Evolutionary conservation across 2,888 invertebrate species (phyloP).

Genomic region (Hesperia comma): DNA sequence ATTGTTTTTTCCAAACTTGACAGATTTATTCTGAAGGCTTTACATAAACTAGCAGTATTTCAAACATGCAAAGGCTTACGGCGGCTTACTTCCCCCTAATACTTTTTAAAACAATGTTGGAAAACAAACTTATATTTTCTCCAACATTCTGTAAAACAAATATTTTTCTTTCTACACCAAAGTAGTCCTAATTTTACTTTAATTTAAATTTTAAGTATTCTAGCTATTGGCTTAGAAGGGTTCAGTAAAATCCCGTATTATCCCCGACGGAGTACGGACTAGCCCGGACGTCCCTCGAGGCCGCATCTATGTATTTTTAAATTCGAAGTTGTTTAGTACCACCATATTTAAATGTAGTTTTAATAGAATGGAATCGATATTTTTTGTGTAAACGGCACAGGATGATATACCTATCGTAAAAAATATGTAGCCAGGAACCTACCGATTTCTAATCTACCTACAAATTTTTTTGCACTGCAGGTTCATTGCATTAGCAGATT

Average conservation of each 20-base stretch:
- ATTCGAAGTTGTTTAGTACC: background rate
- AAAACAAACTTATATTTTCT: background rate
- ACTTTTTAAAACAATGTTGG: background rate
- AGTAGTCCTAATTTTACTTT: slow-evolving; percentile 39
- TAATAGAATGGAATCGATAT: too few relatives aligned
- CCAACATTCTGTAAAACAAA: background rate
- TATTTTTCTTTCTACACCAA: background rate
- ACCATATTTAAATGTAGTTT: background rate
- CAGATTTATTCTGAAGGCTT: background rate
- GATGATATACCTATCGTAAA: too few relatives aligned
- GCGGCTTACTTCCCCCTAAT: background rate
- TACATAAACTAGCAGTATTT: background rate
- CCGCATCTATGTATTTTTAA: background rate
- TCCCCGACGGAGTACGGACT: background rate
- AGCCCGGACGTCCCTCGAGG: background rate
- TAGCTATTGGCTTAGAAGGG: slow-evolving; percentile 64
- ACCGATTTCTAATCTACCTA: too few relatives aligned
- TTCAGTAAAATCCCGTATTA: slow-evolving; percentile 7
- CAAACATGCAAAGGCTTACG: background rate
- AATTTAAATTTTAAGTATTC: slow-evolving; percentile 63
- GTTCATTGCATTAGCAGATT: too few relatives aligned
- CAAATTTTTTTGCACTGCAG: too few relatives aligned
- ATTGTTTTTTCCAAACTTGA: background rate
- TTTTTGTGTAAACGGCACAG: too few relatives aligned
- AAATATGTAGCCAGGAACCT: too few relatives aligned